A percentile compares a stretch with the other conserved stretches of the same genome.
These are phyloP conservation scores for Apostichopus californicus DNA, from an alignment of 35 echinoderm and acorn worm species.

Conservation along the genomic window DNA sequence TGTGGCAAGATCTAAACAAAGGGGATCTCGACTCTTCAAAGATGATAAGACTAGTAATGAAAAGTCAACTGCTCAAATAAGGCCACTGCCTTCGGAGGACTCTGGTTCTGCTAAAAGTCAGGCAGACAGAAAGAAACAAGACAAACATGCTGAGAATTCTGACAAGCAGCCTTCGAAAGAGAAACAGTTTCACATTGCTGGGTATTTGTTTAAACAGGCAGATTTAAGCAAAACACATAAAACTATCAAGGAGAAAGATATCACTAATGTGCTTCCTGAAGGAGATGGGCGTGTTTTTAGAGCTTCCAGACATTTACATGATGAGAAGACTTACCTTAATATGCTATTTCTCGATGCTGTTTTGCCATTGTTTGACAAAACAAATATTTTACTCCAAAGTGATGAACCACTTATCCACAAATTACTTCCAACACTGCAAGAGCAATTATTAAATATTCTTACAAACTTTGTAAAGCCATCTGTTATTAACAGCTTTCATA, in stretches of 20 bases:
- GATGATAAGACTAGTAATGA: too few relatives aligned
- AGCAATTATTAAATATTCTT: constrained; percentile 13
- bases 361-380: background rate
- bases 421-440: constrained; percentile 18
- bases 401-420: constrained; percentile 40
- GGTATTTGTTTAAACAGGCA: constrained; percentile 23
- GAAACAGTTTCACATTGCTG: background rate
- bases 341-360: constrained; percentile 25
- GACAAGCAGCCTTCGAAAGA: background rate
- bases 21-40: too few relatives aligned
- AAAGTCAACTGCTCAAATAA: background rate
- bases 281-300: constrained; percentile 11
- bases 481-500: constrained; percentile 1
- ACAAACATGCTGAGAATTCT: background rate
- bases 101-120: background rate
- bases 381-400: constrained; percentile 6
- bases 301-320: background rate
- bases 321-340: background rate
- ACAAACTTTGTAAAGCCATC: constrained; percentile 28
- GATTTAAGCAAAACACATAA: background rate
- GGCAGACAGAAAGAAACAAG: background rate
- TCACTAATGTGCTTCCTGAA: background rate
- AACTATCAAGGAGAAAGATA: background rate
- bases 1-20: too few relatives aligned
- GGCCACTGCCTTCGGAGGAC: background rate